These are phyloP conservation scores for Hypanus sabinus DNA, from an alignment of 2,113 vertebrate species.

Conservation along the genomic window DNA sequence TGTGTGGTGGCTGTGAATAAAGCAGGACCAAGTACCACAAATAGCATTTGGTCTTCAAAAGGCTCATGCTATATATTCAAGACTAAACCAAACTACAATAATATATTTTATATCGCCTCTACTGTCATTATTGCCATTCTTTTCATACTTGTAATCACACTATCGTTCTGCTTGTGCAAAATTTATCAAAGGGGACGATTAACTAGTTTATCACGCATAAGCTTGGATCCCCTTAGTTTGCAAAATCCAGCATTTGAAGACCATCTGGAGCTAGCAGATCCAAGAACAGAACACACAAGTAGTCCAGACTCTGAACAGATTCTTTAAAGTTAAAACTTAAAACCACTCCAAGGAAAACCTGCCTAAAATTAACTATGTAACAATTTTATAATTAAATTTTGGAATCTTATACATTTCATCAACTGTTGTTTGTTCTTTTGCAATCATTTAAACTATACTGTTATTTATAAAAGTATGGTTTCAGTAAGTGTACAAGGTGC, in stretches of 20 bases:
- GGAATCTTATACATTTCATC: neutral
- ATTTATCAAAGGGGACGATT: slow-evolving; percentile 40
- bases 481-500: neutral
- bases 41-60: slow-evolving; percentile 18
- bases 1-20: slow-evolving; percentile 59
- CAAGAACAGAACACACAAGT: neutral
- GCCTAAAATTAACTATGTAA: neutral
- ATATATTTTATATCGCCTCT: slow-evolving; percentile 49
- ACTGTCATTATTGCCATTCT: slow-evolving; percentile 50
- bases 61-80: slow-evolving; percentile 50
- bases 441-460: neutral
- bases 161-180: slow-evolving; percentile 54
- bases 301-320: neutral
- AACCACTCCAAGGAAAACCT: neutral
- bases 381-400: neutral
- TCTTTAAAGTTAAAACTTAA: neutral
- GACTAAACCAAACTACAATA: slow-evolving; percentile 53
- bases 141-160: slow-evolving; percentile 49
- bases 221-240: slow-evolving; percentile 55
- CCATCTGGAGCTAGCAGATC: slow-evolving; percentile 21
- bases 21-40: slow-evolving; percentile 52
- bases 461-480: neutral
- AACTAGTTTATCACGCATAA: slow-evolving; percentile 41
- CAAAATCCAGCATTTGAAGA: slow-evolving; percentile 62
- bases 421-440: neutral